These are phyloP conservation scores for Scyliorhinus canicula DNA, from an alignment of 2,797 vertebrate species.

Conservation along the genomic window DNA sequence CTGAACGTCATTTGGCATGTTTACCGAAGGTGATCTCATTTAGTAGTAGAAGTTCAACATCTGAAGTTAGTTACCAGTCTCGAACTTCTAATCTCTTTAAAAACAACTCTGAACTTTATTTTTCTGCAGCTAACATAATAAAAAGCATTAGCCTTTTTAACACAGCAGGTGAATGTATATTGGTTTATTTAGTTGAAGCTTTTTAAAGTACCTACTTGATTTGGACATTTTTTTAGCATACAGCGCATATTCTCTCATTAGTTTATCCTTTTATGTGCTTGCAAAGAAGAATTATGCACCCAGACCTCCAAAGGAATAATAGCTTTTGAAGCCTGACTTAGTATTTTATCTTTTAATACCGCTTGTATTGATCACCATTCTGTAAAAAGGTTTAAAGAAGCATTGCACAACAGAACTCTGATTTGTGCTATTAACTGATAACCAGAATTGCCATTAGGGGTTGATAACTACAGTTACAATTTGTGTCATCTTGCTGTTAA, in stretches of 20 bases:
- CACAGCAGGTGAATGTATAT: not conserved
- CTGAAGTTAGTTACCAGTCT: constrained; percentile 55
- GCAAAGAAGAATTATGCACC: not conserved
- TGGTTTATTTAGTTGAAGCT: not conserved
- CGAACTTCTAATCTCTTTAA: constrained; percentile 51
- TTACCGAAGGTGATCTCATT: constrained; percentile 51
- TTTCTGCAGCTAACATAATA: not conserved
- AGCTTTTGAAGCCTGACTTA: not conserved
- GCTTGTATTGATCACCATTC: not conserved
- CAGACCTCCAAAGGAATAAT: not conserved
- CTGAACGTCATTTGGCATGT: constrained; percentile 41
- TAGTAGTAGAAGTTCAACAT: constrained; percentile 53
- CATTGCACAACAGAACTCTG: not conserved
- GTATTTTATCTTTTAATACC: not conserved
- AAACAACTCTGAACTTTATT: constrained; percentile 48
- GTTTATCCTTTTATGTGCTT: not conserved
- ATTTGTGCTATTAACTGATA: not conserved
- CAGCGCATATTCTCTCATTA: not conserved
- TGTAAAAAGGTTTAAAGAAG: not conserved
- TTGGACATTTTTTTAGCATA: not conserved
- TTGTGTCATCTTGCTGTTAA: not conserved
- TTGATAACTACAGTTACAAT: not conserved
- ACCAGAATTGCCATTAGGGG: not conserved
- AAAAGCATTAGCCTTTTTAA: not conserved
- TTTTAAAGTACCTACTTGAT: not conserved